Base-by-base conservation (phyloP, 2,888 invertebrate species). In the Nemoura dubitans region DNA sequence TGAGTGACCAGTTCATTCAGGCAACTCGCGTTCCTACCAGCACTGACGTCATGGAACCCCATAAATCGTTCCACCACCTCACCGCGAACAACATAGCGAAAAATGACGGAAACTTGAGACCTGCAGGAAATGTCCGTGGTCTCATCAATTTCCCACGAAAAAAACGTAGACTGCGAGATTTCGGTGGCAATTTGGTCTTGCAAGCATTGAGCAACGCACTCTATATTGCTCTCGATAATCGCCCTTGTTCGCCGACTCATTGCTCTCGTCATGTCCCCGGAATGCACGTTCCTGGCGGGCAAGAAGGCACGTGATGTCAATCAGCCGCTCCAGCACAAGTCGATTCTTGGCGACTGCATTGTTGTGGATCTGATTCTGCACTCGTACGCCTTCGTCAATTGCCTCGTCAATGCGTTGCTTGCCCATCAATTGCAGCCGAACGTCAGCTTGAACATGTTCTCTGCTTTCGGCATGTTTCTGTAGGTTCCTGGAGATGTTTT, bases 41-140 rank as follows among this genome's bases (percentile, higher is more conserved):
- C 16, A 76, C 86, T 84, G 25, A 86, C 76, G 27, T 86, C 86
- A 0, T 59, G 30, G 29, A 83, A 86, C 26, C 83, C 83, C 76
- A 86, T 14, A 83, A 86, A 86, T 76, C 86, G 83, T 28, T 86
- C 86, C 21, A 59, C 27, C 26, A 59, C 26, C 25, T 36, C 2
- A n/a, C 86, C 76, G n/a, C 83, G 1, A 5, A 43, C 83, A 0
- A n/a, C 81, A 30, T 29, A 82, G 2, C 30, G 82, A 14, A 82
- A 28, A 1, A 82, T 29, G 25, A 82, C 29, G 14, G 82, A 82
- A 10, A 82, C 10, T 82, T 82, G 82, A 7, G 76, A 86, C 76
- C 29, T 83, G 83, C n/a, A 43, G 16, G 30, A 0, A 14, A 30
- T 83, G 76, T 59, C 83, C 0, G 85, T 85, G 6, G 85, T 85